A percentile compares a stretch with the other conserved stretches of the same genome.
Conservation (phyloP, 2,888 invertebrate genomes). For the Litoditis marina region DNA sequence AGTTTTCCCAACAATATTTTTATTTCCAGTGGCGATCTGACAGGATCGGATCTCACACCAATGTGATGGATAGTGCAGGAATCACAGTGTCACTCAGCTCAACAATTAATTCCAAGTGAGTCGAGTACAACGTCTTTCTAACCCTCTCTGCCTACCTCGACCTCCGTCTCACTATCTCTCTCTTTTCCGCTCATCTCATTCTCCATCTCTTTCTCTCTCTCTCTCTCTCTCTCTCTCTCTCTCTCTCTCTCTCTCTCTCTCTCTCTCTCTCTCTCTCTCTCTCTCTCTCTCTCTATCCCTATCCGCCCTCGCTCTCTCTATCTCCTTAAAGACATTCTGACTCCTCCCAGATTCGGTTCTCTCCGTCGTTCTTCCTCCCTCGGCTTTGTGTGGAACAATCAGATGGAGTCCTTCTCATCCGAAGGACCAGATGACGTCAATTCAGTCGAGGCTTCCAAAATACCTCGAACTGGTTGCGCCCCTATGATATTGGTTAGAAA, state of each 20-base stretch:
- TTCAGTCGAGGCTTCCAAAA: conserved; percentile 11
- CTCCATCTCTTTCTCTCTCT: too few species aligned
- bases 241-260: too few species aligned
- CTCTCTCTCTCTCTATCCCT: too few species aligned
- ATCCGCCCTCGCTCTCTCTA: too few species aligned
- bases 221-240: too few species aligned
- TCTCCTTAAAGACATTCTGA: too few species aligned
- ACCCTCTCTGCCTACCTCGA: not conserved
- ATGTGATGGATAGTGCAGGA: conserved; percentile 24
- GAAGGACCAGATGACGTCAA: conserved; percentile 14
- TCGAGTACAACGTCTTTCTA: too few species aligned
- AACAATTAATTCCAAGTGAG: conserved; percentile 27
- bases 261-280: too few species aligned
- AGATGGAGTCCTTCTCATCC: conserved; percentile 31
- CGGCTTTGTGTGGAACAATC: conserved; percentile 46
- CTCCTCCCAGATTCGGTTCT: conserved; percentile 41
- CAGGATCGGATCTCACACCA: conserved; percentile 15
- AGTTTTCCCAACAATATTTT: not conserved
- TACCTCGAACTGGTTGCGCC: conserved; percentile 6
- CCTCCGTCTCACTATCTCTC: too few species aligned
- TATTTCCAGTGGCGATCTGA: not conserved
- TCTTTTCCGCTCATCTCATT: too few species aligned
- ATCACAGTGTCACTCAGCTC: conserved; percentile 31
- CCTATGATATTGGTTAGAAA: conserved; percentile 12
- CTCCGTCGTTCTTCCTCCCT: conserved; percentile 23